These are phyloP conservation scores for Rhabditoides inermis DNA, from an alignment of 2,888 invertebrate species.

Conservation along the genomic window DNA sequence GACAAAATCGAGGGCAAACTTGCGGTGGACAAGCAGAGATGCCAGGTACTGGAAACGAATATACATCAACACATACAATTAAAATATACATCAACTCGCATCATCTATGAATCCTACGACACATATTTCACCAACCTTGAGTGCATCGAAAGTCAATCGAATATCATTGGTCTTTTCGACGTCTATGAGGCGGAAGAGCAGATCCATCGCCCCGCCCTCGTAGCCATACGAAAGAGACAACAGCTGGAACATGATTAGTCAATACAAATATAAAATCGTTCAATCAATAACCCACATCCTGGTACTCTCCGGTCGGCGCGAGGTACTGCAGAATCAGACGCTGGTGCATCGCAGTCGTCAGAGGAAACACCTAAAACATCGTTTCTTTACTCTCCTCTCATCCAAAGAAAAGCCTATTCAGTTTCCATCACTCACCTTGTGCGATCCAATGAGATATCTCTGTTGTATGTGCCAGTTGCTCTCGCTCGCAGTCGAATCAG, in stretches of 20 bases:
- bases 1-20: constrained; percentile 91
- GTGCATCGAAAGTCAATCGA: constrained; percentile 84
- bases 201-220: constrained; percentile 74
- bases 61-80: background rate
- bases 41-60: constrained; percentile 68
- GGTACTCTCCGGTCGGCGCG: constrained; percentile 94
- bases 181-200: constrained; percentile 83
- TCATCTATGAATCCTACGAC: background rate
- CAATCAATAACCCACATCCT: constrained; percentile 58
- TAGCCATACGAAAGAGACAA: too few species aligned
- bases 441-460: constrained; percentile 76
- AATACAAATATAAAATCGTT: background rate
- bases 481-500: too few species aligned
- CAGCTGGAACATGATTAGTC: constrained; percentile 60
- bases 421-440: constrained; percentile 60
- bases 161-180: constrained; percentile 79
- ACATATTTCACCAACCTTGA: constrained; percentile 58
- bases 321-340: constrained; percentile 84
- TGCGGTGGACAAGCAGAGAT: constrained; percentile 89
- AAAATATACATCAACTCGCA: too few species aligned
- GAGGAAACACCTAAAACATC: constrained; percentile 62
- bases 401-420: background rate
- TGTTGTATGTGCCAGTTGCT: constrained; percentile 83
- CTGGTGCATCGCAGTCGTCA: constrained; percentile 78
- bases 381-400: background rate